Evolutionary conservation across 2,797 vertebrate species (phyloP).

Genomic region (Craterocephalus amniculus): DNA sequence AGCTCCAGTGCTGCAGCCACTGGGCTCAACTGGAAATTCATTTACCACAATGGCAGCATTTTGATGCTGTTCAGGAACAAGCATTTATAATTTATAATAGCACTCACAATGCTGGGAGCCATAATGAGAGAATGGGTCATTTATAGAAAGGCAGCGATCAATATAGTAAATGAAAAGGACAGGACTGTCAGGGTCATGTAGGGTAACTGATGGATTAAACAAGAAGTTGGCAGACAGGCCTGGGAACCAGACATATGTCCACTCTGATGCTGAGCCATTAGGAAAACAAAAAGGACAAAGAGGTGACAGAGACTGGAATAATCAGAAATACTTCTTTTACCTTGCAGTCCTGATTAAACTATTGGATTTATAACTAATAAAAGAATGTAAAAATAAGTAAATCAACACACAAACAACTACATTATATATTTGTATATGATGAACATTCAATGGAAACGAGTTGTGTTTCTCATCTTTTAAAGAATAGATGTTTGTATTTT

Average conservation of each 20-base stretch:
- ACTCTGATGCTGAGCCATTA: not conserved
- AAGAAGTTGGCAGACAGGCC: slow-evolving; percentile 32
- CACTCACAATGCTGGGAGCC: slow-evolving; percentile 28
- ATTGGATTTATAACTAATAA: not conserved
- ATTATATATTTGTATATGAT: not conserved
- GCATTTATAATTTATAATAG: slow-evolving; percentile 47
- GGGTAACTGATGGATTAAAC: slow-evolving; percentile 54
- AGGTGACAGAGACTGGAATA: not conserved
- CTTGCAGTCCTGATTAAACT: not conserved
- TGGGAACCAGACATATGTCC: slow-evolving; percentile 38
- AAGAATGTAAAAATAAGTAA: not conserved
- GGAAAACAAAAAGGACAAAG: not conserved
- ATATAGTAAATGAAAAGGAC: slow-evolving; percentile 64
- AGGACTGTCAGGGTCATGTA: slow-evolving; percentile 55
- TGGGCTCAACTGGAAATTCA: slow-evolving; percentile 42
- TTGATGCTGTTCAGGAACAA: slow-evolving; percentile 11
- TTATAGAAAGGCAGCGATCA: slow-evolving; percentile 56
- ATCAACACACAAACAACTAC: not conserved
- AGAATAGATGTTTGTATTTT: not conserved
- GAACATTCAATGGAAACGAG: not conserved
- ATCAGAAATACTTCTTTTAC: not conserved
- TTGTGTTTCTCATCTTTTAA: not conserved
- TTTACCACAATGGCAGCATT: slow-evolving; percentile 45
- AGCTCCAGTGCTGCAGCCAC: slow-evolving; percentile 26
- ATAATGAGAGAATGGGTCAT: slow-evolving; percentile 49